These are phyloP conservation scores for Dryobota labecula DNA, from an alignment of 2,888 invertebrate species.

Conservation along the genomic window DNA sequence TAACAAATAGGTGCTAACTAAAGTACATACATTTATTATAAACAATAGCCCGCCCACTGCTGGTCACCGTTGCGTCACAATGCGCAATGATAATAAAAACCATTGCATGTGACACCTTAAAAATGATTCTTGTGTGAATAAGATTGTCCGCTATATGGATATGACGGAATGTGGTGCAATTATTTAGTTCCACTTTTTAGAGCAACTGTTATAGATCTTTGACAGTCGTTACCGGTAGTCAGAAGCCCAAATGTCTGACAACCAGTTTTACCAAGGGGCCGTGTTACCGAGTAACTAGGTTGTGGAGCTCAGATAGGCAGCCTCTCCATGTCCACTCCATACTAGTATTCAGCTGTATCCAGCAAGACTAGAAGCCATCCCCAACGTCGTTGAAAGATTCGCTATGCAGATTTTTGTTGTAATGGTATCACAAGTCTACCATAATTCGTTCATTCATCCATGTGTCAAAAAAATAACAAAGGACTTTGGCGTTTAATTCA, in stretches of 20 bases:
- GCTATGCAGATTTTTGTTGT: too few species aligned
- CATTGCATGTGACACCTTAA: slow-evolving; percentile 36
- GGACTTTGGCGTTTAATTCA: too few species aligned
- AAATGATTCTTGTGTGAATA: slow-evolving; percentile 23
- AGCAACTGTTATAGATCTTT: too few species aligned
- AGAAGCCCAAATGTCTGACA: too few species aligned
- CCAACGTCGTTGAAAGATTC: too few species aligned
- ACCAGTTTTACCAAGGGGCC: too few species aligned
- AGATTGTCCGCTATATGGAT: slow-evolving; percentile 7
- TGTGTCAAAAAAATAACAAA: not conserved
- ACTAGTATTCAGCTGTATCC: too few species aligned
- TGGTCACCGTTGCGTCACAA: slow-evolving; percentile 41
- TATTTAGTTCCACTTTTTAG: slow-evolving; percentile 23
- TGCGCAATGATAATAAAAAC: slow-evolving; percentile 55
- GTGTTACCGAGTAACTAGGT: too few species aligned
- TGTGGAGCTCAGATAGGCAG: too few species aligned
- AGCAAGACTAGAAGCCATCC: too few species aligned
- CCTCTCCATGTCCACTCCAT: too few species aligned
- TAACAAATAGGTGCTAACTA: slow-evolving; percentile 7
- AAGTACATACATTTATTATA: slow-evolving; percentile 33
- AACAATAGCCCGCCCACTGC: slow-evolving; percentile 48
- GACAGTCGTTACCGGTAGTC: too few species aligned
- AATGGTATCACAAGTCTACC: not conserved
- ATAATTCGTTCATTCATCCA: not conserved
- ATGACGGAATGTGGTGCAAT: slow-evolving; percentile 30